Evolutionary conservation across 2,797 vertebrate species (phyloP).

Genomic region (Sebastes nivosus): DNA sequence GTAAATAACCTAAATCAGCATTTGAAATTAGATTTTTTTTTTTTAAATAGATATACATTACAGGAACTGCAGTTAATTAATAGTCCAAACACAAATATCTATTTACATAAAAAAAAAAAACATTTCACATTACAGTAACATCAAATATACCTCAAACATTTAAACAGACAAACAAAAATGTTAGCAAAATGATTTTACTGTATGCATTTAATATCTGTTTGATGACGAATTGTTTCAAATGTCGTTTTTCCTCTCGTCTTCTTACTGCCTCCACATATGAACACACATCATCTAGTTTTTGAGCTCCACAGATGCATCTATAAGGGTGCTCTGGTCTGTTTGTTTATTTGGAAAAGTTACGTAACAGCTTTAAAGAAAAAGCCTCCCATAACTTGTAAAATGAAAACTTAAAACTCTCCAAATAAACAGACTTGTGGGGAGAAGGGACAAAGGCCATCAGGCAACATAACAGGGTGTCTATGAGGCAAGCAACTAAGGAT

Average conservation of each 20-base stretch:
- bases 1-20: not conserved
- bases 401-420: constrained; percentile 57
- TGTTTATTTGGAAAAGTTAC: constrained; percentile 69
- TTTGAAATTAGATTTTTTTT: not conserved
- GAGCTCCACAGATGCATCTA: constrained; percentile 20
- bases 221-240: not conserved
- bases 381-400: constrained; percentile 11
- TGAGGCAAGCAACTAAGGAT: constrained; percentile 69
- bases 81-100: not conserved
- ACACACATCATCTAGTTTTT: constrained; percentile 7
- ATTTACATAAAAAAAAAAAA: not conserved
- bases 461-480: constrained; percentile 64
- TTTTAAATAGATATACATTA: not conserved
- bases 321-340: constrained; percentile 28
- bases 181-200: not conserved
- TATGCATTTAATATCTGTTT: constrained; percentile 1
- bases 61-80: not conserved
- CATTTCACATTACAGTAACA: not conserved
- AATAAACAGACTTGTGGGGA: constrained; percentile 71
- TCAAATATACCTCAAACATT: not conserved
- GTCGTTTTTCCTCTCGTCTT: constrained; percentile 5
- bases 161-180: not conserved
- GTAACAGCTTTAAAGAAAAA: constrained; percentile 3
- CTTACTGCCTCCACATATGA: not conserved
- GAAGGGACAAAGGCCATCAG: constrained; percentile 52